Conservation (phyloP, 2,113 vertebrate species). For the Myanophis thanlyinensis region DNA sequence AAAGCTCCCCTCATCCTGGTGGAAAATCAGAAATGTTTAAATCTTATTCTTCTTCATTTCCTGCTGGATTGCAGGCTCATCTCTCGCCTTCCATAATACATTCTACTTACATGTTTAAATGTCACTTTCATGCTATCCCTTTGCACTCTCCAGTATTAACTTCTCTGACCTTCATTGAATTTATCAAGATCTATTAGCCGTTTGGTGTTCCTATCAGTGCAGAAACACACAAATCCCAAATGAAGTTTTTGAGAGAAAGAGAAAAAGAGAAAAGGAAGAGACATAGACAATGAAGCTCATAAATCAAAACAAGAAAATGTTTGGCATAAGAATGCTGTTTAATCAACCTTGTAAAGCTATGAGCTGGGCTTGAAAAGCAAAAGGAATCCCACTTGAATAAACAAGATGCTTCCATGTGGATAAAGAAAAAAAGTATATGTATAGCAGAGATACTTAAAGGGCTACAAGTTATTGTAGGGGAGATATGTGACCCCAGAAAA, state of each 20-base stretch:
- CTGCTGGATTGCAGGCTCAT: background rate
- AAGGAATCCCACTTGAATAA: background rate
- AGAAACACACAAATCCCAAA: slow-evolving; percentile 9
- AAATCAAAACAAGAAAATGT: background rate
- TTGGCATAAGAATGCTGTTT: background rate
- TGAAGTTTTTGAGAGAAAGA: background rate
- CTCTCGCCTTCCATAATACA: background rate
- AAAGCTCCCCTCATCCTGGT: background rate
- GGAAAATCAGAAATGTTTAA: slow-evolving; percentile 3
- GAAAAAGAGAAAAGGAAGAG: background rate
- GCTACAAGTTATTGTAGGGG: background rate
- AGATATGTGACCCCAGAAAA: background rate
- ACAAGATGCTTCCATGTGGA: background rate
- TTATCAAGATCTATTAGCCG: slow-evolving; percentile 24
- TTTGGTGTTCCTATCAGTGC: slow-evolving; percentile 27
- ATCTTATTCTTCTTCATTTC: background rate
- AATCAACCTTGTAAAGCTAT: background rate
- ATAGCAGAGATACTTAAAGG: background rate
- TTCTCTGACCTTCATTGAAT: slow-evolving; percentile 30
- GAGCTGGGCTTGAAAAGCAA: background rate
- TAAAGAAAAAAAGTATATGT: background rate
- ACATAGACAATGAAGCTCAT: background rate
- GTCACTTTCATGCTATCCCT: background rate
- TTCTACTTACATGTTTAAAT: background rate
- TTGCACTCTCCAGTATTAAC: slow-evolving; percentile 22